Evolutionary conservation across 2,797 vertebrate genomes (phyloP).

Genomic region (Periparus ater): DNA sequence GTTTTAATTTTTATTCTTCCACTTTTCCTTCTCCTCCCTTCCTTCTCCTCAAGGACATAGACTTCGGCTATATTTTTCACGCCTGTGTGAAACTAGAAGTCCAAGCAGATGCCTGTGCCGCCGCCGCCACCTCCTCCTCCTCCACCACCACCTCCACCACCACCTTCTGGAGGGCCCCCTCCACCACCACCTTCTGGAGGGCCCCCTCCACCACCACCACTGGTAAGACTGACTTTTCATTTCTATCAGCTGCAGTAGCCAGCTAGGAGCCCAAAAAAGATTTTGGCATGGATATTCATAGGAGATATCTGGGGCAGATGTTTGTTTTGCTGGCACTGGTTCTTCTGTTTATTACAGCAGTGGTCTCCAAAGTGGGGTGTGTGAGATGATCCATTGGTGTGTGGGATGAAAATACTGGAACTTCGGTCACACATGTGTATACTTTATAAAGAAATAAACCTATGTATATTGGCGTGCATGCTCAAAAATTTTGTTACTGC

Average conservation of each 20-base stretch:
- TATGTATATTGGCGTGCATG: neutral
- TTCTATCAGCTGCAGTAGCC: neutral
- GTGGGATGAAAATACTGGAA: neutral
- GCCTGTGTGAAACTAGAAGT: slow-evolving; percentile 21
- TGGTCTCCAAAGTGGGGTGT: neutral
- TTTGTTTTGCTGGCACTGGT: neutral
- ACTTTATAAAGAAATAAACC: neutral
- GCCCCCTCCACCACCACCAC: slow-evolving; percentile 41
- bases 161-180: slow-evolving; percentile 64
- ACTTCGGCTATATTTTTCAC: slow-evolving; percentile 11
- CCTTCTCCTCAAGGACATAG: slow-evolving; percentile 52
- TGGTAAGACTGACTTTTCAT: slow-evolving; percentile 70
- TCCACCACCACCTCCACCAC: slow-evolving; percentile 64
- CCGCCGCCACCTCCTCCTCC: slow-evolving; percentile 58
- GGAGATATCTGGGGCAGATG: neutral
- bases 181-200: slow-evolving; percentile 69
- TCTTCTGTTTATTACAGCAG: neutral
- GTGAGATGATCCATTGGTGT: neutral
- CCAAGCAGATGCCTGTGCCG: slow-evolving; percentile 74
- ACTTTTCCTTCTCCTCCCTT: slow-evolving; percentile 26
- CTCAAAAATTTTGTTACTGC: neutral
- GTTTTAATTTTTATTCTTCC: neutral
- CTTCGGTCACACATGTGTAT: neutral
- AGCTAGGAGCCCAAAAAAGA: neutral
- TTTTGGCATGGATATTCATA: neutral